phyloP scores from a whole-genome alignment of 2,797 vertebrate species.

The Schizopygopsis malacanthus region DNA sequence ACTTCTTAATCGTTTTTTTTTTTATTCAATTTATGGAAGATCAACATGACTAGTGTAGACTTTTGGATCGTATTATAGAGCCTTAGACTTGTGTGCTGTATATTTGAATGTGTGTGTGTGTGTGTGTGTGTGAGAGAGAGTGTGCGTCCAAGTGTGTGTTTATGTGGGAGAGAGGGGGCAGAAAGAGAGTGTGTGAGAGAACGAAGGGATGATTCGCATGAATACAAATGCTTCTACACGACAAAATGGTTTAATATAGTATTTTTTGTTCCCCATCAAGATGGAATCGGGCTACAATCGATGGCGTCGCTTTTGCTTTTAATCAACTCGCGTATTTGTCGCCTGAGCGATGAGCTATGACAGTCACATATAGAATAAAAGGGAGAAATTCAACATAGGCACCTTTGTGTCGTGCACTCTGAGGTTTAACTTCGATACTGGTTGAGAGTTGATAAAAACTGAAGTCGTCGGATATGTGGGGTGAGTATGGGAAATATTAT shows the following conservation, averaged over 20 bases:
- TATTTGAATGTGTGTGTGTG: conserved; percentile 33
- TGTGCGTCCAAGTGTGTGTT: conserved; percentile 53
- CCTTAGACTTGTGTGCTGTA: conserved; percentile 25
- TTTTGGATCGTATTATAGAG: conserved; percentile 1
- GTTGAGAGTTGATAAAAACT: conserved; percentile 71
- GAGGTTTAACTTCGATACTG: conserved; percentile 67
- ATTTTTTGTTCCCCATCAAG: conserved; percentile 63
- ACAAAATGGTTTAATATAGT: conserved; percentile 65
- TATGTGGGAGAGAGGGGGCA: conserved; percentile 49
- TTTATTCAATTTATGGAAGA: neutral
- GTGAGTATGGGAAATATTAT: conserved; percentile 72
- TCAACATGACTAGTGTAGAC: neutral
- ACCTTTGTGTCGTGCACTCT: conserved; percentile 62
- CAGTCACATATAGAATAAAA: conserved; percentile 74
- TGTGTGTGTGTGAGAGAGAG: too few relatives aligned
- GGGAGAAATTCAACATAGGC: conserved; percentile 71
- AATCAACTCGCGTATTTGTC: conserved; percentile 70
- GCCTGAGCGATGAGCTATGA: conserved; percentile 72
- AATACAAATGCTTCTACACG: conserved; percentile 66
- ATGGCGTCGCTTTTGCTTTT: conserved; percentile 71
- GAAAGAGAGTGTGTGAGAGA: conserved; percentile 27
- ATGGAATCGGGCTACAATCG: conserved; percentile 69
- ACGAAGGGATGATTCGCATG: conserved; percentile 66
- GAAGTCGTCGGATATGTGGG: conserved; percentile 78
- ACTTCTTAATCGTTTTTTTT: neutral